A percentile compares a stretch with the other conserved stretches of the same genome.
These are phyloP conservation scores for Sturmia bella DNA, from an alignment of 2,888 invertebrate species.

Conservation along the genomic window DNA sequence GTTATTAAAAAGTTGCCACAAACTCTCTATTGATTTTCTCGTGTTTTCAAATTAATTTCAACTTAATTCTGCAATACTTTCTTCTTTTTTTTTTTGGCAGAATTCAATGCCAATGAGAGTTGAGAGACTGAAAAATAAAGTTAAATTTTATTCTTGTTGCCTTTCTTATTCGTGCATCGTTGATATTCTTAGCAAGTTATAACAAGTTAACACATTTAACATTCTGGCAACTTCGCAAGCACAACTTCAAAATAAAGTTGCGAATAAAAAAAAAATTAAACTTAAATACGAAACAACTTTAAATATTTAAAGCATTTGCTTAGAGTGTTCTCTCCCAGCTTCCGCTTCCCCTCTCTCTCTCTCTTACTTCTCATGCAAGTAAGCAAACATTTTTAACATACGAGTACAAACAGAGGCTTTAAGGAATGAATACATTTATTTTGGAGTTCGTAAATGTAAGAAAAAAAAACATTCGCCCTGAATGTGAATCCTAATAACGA, in stretches of 20 bases:
- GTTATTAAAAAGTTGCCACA: too few relatives aligned
- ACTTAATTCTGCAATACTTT: slow-evolving; percentile 17
- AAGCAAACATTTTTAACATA: slow-evolving; percentile 11
- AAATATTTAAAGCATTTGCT: slow-evolving; percentile 59
- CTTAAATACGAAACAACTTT: slow-evolving; percentile 33
- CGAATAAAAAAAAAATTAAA: slow-evolving; percentile 24
- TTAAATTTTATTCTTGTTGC: slow-evolving; percentile 31
- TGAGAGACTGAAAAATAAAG: slow-evolving; percentile 11
- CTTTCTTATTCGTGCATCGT: slow-evolving; percentile 9
- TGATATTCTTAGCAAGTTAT: slow-evolving; percentile 40
- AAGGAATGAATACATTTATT: slow-evolving; percentile 20
- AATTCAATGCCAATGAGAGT: slow-evolving; percentile 22
- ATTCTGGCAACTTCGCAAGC: slow-evolving; percentile 45
- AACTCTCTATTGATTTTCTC: slow-evolving; percentile 18
- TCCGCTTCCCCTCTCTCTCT: background rate
- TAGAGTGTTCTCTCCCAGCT: slow-evolving; percentile 5
- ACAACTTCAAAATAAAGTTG: slow-evolving; percentile 8
- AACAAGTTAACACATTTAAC: slow-evolving; percentile 65
- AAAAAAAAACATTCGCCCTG: too few relatives aligned
- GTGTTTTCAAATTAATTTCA: slow-evolving; percentile 1
- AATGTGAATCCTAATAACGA: too few relatives aligned
- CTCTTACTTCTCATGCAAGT: background rate
- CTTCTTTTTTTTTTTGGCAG: slow-evolving; percentile 4
- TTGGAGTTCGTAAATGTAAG: background rate
- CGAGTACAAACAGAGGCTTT: slow-evolving; percentile 26